Evolutionary conservation across 1,140 invertebrate genomes (phyloP).

Genomic region (Aphaenogaster floridana): DNA sequence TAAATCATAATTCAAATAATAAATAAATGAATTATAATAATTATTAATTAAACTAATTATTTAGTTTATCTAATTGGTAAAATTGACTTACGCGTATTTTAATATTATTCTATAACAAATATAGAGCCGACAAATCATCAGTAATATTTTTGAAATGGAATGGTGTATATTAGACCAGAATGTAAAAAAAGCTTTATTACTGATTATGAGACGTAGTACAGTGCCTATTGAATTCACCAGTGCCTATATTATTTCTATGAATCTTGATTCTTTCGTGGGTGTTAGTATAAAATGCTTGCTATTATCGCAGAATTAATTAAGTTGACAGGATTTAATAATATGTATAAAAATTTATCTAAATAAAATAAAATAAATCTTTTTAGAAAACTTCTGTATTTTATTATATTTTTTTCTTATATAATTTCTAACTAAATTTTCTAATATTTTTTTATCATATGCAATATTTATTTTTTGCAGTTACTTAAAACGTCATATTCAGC

Average conservation of each 20-base stretch:
- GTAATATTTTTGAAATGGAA: conserved; percentile 50
- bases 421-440: not conserved
- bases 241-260: conserved; percentile 40
- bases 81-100: not conserved
- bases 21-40: not conserved
- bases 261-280: conserved; percentile 57
- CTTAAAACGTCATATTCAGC: conserved; percentile 75
- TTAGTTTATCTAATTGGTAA: not conserved
- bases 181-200: conserved; percentile 29
- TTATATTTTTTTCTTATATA: not conserved
- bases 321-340: not conserved
- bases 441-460: not conserved
- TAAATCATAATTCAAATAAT: not conserved
- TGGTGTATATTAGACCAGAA: conserved; percentile 10
- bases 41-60: conserved; percentile 11
- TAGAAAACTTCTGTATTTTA: not conserved
- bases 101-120: conserved; percentile 6
- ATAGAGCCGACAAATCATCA: conserved; percentile 37
- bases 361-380: not conserved
- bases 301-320: not conserved
- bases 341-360: not conserved
- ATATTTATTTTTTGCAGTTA: conserved; percentile 54
- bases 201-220: conserved; percentile 60
- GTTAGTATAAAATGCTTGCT: conserved; percentile 53
- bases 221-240: conserved; percentile 54